Base-by-base conservation (phyloP, 2,113 vertebrate species). In the Hippolais icterina region DNA sequence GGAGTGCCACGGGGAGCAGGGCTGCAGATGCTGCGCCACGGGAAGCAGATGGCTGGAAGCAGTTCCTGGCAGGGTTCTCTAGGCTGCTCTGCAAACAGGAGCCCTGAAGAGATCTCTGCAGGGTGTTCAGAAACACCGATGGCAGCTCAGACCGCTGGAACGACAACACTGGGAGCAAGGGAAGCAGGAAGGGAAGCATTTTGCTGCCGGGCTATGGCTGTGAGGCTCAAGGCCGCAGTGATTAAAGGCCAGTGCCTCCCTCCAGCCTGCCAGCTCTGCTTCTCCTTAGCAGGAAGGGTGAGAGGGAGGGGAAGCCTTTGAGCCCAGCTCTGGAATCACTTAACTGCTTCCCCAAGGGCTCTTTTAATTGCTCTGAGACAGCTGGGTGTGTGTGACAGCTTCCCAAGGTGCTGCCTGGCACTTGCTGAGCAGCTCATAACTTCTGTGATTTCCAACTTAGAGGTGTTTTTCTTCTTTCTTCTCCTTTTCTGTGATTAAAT, bases 341-440 rank as follows among this genome's bases (percentile, higher is more conserved):
- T 77, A 37, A 70, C 52, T 89, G 39, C 64, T 93, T 96, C 64
- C 89, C 80, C 18, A 35, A 27, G 47, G 83, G 28, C 76, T 74
- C 63, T 54, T 52, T 24, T 37, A 52, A 74, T 83, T 91, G 64
- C 77, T 66, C 15, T 47, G 72, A 81, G 89, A 10, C 65, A 46
- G 60, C 5, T 1, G 22, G 2, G 9, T 11, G 31, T 46, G 49
- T n/a, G 49, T 17, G 29, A 0, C 12, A 29, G 46, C 52, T 75
- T 66, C 65, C 85, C 52, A 2, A 33, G 39, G 52, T 12, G 52
- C 87, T 49, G 47, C 84, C 49, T 5, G 2, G 41, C 50, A 50
- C 44, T 21, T 59, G 61, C 52, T 41, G 61, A 76, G 52, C 44
- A 25, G 33, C 28, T 75, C 39, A 18, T 4, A 4, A 57, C 1